A percentile compares a stretch with the other conserved stretches of the same genome.
phyloP scores from a whole-genome alignment of 1,140 invertebrate genomes.

The Gryon sp. region DNA sequence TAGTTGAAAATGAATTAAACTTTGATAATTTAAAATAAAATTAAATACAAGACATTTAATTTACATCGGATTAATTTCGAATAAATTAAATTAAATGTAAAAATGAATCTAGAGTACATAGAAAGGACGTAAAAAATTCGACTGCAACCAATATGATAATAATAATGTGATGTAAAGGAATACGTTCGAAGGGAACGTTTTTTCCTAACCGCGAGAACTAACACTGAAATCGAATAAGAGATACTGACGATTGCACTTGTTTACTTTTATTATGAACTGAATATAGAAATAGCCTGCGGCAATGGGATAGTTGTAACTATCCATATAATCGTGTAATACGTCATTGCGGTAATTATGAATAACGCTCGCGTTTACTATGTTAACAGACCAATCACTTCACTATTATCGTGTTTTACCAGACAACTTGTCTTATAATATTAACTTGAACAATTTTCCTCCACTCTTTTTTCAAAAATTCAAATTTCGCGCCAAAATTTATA shows the following conservation, averaged over 20 bases:
- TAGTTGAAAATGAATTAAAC: too few species aligned
- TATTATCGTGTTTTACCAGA: constrained; percentile 40
- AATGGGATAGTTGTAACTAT: constrained; percentile 43
- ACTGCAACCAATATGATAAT: too few species aligned
- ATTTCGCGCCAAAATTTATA: too few species aligned
- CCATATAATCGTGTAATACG: constrained; percentile 52
- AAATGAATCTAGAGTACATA: too few species aligned
- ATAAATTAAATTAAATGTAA: too few species aligned
- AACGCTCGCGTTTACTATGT: constrained; percentile 35
- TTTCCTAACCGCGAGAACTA: constrained; percentile 25
- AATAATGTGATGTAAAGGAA: constrained; percentile 46
- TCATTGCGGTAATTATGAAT: constrained; percentile 58
- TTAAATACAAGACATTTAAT: too few species aligned
- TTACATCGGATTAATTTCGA: too few species aligned
- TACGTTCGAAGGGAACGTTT: constrained; percentile 27
- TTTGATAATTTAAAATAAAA: too few species aligned
- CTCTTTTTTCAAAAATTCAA: too few species aligned
- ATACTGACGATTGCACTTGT: constrained; percentile 38
- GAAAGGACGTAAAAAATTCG: too few species aligned
- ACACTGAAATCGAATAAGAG: constrained; percentile 48
- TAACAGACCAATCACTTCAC: constrained; percentile 46
- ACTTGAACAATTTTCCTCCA: constrained; percentile 17
- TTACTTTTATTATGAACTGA: constrained; percentile 45
- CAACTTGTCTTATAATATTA: constrained; percentile 39
- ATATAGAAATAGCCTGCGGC: constrained; percentile 38